Evolutionary conservation across 2,113 vertebrate species (phyloP), one percentile per base, ranked within the genome.

Genomic region (Barbus barbus): DNA sequence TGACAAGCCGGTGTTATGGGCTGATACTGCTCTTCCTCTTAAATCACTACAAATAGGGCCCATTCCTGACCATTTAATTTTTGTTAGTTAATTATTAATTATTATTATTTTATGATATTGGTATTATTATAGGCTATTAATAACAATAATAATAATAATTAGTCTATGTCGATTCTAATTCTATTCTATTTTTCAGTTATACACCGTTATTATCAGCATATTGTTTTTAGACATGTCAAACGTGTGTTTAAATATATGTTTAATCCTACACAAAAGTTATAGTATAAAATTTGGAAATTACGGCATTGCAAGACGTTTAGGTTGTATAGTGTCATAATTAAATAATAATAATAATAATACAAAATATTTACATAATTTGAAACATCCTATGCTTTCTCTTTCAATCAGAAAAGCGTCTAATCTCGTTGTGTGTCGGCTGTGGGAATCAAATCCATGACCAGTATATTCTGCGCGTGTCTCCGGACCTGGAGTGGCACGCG

Each of bases 401-500:
- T 93, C 93, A 93, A 94, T 88, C 96, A 99, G 98, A 99, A 95
- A 99, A 98, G 92, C 96, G 97, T 84, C 95, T 99, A 90, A 96
- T 99, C 92, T 99, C 98, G 93, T 92, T 99, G 87, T 99, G 98
- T 95, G 98, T 99, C 91, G 98, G 98, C 92, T 99, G 98, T 94
- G 98, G 97, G 93, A 99, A 98, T 94, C 98, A 99, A 91, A 99
- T 99, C 94, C 98, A 99, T 92, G 98, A 99, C 93, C 98, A 99
- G 94, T 99, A 97, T 92, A 99, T 99, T 92, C 95, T 99, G 90
- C 95, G 98, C 92, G 98, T 99, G 91, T 98, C 98, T 82, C 98
- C 98, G 91, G 98, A 99, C 94, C 95, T 99, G 95, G 98, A 99
- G 94, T 99, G 98, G 98, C 98, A 99, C 93, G 98, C 98, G 9